Conservation (phyloP, 2,888 invertebrate species). For the Bruchidius siliquastri region DNA sequence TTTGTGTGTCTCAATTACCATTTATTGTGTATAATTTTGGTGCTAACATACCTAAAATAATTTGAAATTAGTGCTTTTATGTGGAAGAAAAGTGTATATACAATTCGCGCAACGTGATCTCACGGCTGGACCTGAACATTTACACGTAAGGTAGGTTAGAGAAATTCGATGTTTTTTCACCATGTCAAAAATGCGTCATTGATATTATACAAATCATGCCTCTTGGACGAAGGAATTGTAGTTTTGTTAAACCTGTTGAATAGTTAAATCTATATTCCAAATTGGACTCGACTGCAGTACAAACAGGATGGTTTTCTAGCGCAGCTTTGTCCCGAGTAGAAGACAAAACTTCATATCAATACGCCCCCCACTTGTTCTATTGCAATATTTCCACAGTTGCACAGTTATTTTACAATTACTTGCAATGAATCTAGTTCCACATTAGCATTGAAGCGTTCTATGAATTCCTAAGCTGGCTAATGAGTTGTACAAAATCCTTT, state of each 20-base stretch:
- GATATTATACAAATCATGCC: conserved; percentile 25
- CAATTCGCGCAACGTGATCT: conserved; percentile 31
- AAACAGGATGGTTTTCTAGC: background rate
- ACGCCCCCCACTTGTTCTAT: background rate
- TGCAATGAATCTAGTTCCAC: background rate
- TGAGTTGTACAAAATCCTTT: background rate
- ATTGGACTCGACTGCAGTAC: background rate
- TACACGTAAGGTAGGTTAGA: conserved; percentile 42
- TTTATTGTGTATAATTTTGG: conserved; percentile 34
- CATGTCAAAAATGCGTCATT: conserved; percentile 46
- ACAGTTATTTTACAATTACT: background rate
- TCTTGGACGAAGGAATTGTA: conserved; percentile 17
- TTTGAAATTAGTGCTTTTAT: conserved; percentile 31
- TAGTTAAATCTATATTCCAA: background rate
- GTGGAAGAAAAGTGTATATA: conserved; percentile 29
- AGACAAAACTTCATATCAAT: background rate
- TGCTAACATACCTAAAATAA: conserved; percentile 28
- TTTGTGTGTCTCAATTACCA: conserved; percentile 30
- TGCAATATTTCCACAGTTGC: background rate
- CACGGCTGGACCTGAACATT: conserved; percentile 19
- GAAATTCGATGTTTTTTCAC: conserved; percentile 40
- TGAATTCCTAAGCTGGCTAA: background rate
- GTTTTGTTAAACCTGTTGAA: conserved; percentile 28
- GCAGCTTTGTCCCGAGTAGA: background rate
- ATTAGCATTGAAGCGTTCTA: background rate